phyloP scores from a whole-genome alignment of 2,797 vertebrate species.

The Tauraco hartlaubi region DNA sequence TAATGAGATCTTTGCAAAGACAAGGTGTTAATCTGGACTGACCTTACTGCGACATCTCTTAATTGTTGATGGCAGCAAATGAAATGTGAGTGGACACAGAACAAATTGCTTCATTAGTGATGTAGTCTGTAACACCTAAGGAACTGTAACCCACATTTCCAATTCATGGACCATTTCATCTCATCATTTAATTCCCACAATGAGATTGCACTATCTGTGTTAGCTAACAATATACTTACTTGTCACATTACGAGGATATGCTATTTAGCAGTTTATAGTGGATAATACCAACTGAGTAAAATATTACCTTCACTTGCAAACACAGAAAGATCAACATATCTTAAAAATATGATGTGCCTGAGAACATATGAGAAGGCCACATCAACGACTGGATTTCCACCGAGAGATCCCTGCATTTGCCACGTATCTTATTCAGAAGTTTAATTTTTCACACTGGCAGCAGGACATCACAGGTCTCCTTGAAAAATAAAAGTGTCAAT shows the following conservation, averaged over 20 bases:
- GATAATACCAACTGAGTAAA: not conserved
- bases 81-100: conserved; percentile 80
- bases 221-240: conserved; percentile 8
- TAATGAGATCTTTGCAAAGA: conserved; percentile 68
- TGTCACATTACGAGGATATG: not conserved
- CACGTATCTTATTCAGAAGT: not conserved
- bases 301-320: not conserved
- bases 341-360: not conserved
- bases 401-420: not conserved
- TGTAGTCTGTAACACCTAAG: conserved; percentile 59
- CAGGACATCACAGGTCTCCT: not conserved
- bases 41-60: conserved; percentile 68
- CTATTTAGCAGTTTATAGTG: not conserved
- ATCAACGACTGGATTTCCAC: not conserved
- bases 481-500: not conserved
- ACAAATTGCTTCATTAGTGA: conserved; percentile 83
- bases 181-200: conserved; percentile 64
- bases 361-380: not conserved
- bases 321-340: not conserved
- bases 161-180: conserved; percentile 61
- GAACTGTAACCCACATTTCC: conserved; percentile 61
- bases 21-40: conserved; percentile 73
- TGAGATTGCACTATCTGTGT: conserved; percentile 3
- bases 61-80: conserved; percentile 79
- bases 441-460: not conserved